Percentiles rank a stretch among this genome's conserved stretches.
These are phyloP conservation scores for Austrolebias charrua DNA, from an alignment of 2,797 vertebrate genomes.

Conservation along the genomic window DNA sequence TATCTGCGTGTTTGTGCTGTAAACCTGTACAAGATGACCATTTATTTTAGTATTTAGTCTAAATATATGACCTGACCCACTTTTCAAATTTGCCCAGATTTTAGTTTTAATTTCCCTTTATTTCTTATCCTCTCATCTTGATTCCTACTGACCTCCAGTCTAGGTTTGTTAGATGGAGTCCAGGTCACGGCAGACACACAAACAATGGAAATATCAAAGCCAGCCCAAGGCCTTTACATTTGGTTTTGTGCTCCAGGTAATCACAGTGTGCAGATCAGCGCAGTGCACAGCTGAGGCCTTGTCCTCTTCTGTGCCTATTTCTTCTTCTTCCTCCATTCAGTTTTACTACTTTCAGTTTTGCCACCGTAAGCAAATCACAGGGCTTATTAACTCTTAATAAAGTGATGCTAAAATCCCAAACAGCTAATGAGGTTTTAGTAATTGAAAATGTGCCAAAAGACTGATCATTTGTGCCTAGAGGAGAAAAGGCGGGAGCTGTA, in stretches of 20 bases:
- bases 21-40: conserved; percentile 1
- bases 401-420: conserved; percentile 56
- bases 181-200: conserved; percentile 75
- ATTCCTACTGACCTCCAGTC: conserved; percentile 81
- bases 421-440: conserved; percentile 63
- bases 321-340: conserved; percentile 37
- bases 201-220: conserved; percentile 83
- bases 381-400: conserved; percentile 72
- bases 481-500: conserved; percentile 44
- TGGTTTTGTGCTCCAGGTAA: conserved; percentile 76
- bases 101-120: conserved; percentile 19
- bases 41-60: not conserved
- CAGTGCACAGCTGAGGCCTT: conserved; percentile 60
- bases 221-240: conserved; percentile 81
- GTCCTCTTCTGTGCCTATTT: conserved; percentile 46
- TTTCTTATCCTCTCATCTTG: conserved; percentile 42
- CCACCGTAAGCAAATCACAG: conserved; percentile 62
- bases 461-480: conserved; percentile 40
- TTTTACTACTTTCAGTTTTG: conserved; percentile 50
- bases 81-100: conserved; percentile 13
- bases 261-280: conserved; percentile 60
- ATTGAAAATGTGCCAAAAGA: conserved; percentile 56
- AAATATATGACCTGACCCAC: not conserved
- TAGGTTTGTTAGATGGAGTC: conserved; percentile 79
- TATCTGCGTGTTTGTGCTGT: conserved; percentile 55